Evolutionary conservation across 2,888 invertebrate species (phyloP).

Genomic region (Tyria jacobaeae): DNA sequence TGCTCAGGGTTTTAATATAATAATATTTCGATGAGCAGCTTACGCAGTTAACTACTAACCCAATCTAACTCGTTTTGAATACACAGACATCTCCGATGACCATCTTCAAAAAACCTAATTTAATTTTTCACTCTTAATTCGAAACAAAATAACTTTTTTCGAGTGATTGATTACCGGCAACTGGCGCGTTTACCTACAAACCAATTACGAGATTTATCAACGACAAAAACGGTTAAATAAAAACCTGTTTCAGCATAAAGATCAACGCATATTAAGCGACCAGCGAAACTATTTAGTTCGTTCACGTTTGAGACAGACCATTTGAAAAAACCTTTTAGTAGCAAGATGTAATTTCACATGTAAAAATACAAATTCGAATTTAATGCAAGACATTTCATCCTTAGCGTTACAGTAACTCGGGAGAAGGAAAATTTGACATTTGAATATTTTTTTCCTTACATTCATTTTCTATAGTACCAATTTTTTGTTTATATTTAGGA

Average conservation of each 20-base stretch:
- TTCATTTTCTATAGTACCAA: no score
- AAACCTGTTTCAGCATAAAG: constrained; percentile 35
- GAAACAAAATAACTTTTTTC: constrained; percentile 48
- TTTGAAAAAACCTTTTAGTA: not conserved
- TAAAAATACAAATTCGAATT: no score
- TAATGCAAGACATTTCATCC: no score
- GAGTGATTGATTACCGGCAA: constrained; percentile 53
- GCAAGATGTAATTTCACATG: no score
- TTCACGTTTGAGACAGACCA: no score
- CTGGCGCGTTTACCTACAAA: constrained; percentile 47
- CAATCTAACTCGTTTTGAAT: constrained; percentile 1
- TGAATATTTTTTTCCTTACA: no score
- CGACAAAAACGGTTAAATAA: constrained; percentile 46
- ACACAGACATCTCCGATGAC: not conserved
- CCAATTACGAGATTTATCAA: constrained; percentile 52
- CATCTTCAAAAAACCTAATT: constrained; percentile 25
- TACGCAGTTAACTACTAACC: constrained; percentile 6
- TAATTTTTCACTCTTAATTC: constrained; percentile 48
- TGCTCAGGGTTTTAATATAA: not conserved
- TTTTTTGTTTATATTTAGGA: no score
- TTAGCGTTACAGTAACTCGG: no score
- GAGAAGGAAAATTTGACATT: no score
- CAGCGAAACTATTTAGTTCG: no score
- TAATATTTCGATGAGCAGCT: not conserved
- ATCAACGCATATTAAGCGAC: constrained; percentile 4